phyloP scores from a whole-genome alignment of 2,888 invertebrate genomes.

The Laspeyria flexula region DNA sequence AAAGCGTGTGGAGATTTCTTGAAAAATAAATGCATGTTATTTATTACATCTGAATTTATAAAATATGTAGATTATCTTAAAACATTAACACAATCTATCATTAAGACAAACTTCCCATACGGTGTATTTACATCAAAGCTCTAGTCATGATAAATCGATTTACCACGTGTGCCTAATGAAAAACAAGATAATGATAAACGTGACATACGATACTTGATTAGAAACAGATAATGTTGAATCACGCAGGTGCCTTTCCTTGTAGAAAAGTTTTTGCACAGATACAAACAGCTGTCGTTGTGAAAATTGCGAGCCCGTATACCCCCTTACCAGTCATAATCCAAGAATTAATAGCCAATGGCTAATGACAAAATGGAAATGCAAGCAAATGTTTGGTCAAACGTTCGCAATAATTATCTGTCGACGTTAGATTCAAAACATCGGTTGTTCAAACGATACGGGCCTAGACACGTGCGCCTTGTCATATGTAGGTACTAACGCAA shows the following conservation, averaged over 20 bases:
- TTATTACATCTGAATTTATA: too few relatives aligned
- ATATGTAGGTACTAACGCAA: constrained; percentile 11
- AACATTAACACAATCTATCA: constrained; percentile 22
- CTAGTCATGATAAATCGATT: constrained; percentile 31
- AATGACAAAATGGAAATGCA: constrained; percentile 82
- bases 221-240: constrained; percentile 45
- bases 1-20: background rate
- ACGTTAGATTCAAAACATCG: constrained; percentile 66
- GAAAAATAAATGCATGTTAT: background rate
- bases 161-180: constrained; percentile 15
- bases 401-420: constrained; percentile 66
- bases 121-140: constrained; percentile 18
- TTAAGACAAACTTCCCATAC: background rate
- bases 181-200: too few relatives aligned
- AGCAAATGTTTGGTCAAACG: constrained; percentile 73
- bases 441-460: constrained; percentile 75
- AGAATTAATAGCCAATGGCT: constrained; percentile 81
- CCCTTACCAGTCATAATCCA: constrained; percentile 76
- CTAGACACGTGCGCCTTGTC: constrained; percentile 63
- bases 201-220: constrained; percentile 34
- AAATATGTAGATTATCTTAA: background rate
- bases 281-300: constrained; percentile 74
- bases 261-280: constrained; percentile 83
- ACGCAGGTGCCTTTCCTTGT: constrained; percentile 78
- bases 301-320: constrained; percentile 83